Evolutionary conservation across 2,888 invertebrate genomes (phyloP).

Genomic region (Cartodere bifasciata): DNA sequence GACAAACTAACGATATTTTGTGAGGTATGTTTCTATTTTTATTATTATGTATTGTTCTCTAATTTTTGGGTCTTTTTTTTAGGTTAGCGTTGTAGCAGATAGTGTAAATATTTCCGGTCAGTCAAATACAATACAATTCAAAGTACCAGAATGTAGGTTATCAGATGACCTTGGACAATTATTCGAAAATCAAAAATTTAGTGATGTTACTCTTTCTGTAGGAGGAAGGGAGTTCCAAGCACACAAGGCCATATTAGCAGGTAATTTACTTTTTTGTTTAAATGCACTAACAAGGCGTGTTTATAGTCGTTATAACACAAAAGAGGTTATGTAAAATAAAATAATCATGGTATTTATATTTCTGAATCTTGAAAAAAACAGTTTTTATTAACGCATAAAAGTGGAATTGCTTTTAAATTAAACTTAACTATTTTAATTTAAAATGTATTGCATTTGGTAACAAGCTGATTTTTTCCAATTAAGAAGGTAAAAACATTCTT

Average conservation of each 20-base stretch:
- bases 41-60: constrained; percentile 1
- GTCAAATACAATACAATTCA: constrained; percentile 95
- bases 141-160: constrained; percentile 86
- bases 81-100: constrained; percentile 94
- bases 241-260: constrained; percentile 94
- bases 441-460: no score
- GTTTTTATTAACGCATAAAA: no score
- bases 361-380: no score
- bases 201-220: constrained; percentile 92
- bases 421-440: no score
- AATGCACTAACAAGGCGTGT: no score
- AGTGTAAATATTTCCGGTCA: constrained; percentile 99
- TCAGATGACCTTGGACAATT: constrained; percentile 91
- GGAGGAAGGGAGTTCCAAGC: constrained; percentile 85
- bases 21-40: constrained; percentile 52
- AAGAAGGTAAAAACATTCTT: no score
- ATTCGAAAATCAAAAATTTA: constrained; percentile 95
- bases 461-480: no score
- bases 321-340: no score
- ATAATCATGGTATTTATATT: no score
- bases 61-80: constrained; percentile 14
- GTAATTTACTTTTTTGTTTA: no score
- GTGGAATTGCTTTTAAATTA: no score
- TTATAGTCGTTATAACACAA: no score
- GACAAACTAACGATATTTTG: constrained; percentile 99